Conservation (phyloP, 92 coral and sea anemone genomes). For the Zoanthus gigantus region DNA sequence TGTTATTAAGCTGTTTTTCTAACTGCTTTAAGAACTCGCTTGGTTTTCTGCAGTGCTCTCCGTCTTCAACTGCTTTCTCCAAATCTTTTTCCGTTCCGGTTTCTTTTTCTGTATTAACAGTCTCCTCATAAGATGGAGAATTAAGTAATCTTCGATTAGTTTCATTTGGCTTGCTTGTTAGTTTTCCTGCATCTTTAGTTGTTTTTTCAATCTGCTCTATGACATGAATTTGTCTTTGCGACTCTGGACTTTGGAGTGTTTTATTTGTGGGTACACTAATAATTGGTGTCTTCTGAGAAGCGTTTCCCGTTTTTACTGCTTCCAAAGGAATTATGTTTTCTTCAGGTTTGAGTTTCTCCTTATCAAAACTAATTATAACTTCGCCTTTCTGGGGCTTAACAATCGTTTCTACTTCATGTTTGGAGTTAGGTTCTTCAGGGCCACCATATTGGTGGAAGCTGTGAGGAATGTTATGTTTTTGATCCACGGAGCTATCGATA, state of each 20-base stretch:
- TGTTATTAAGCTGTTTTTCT: constrained; percentile 51
- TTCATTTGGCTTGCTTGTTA: not conserved
- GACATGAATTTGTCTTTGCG: not conserved
- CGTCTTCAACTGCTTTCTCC: not conserved
- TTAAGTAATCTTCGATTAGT: not conserved
- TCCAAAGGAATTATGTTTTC: constrained; percentile 22
- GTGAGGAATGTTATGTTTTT: not conserved
- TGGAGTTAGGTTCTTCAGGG: not conserved
- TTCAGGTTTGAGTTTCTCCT: not conserved
- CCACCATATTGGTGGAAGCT: not conserved
- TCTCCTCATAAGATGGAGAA: not conserved
- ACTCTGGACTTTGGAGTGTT: not conserved
- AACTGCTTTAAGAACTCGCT: constrained; percentile 76
- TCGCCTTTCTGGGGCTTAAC: not conserved
- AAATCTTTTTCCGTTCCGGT: not conserved
- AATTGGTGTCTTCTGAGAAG: constrained; percentile 34
- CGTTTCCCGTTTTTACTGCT: constrained; percentile 17
- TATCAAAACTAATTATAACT: not conserved
- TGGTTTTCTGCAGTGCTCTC: constrained; percentile 56
- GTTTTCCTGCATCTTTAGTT: not conserved
- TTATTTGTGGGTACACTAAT: not conserved
- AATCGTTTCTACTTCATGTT: not conserved
- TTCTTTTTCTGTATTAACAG: constrained; percentile 9
- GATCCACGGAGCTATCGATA: not conserved
- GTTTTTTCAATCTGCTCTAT: constrained; percentile 9